Percentiles rank a stretch among this genome's conserved stretches.
Evolutionary conservation across 1,140 invertebrate genomes (phyloP).

Genomic region (Aricia agestis): DNA sequence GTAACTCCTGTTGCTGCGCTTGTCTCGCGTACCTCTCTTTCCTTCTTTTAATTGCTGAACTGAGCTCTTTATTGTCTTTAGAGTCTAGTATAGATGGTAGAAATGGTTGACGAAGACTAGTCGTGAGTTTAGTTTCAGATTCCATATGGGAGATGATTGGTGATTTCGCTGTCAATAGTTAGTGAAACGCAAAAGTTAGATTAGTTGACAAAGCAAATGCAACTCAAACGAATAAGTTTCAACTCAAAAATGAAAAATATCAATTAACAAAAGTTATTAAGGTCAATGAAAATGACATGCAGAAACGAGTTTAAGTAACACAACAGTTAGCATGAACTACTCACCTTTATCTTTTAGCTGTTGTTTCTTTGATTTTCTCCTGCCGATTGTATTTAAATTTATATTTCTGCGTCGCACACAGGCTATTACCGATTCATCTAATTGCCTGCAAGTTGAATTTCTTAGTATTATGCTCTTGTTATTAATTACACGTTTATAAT

Average conservation of each 20-base stretch:
- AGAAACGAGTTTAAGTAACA: slow-evolving; percentile 11
- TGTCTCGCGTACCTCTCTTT: slow-evolving; percentile 55
- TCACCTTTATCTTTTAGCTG: slow-evolving; percentile 59
- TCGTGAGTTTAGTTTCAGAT: slow-evolving; percentile 43
- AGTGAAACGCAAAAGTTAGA: slow-evolving; percentile 38
- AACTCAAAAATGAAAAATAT: slow-evolving; percentile 25
- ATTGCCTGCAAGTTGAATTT: slow-evolving; percentile 66
- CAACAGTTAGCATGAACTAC: slow-evolving; percentile 17
- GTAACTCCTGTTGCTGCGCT: slow-evolving; percentile 55
- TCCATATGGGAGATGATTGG: slow-evolving; percentile 42
- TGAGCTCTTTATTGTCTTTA: slow-evolving; percentile 60
- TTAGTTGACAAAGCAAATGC: slow-evolving; percentile 36
- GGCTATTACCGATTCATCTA: slow-evolving; percentile 85
- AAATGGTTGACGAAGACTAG: slow-evolving; percentile 38
- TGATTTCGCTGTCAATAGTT: slow-evolving; percentile 56
- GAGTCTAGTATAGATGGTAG: slow-evolving; percentile 49
- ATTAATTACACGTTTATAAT: not conserved
- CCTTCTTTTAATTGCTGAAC: slow-evolving; percentile 47
- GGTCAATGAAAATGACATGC: slow-evolving; percentile 21
- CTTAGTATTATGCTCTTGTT: slow-evolving; percentile 1
- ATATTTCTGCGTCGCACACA: slow-evolving; percentile 48
- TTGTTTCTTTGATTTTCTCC: slow-evolving; percentile 59
- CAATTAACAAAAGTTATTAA: slow-evolving; percentile 19
- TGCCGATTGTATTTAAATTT: slow-evolving; percentile 45
- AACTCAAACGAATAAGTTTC: slow-evolving; percentile 17